Percentiles rank a stretch among this genome's conserved stretches.
These are phyloP conservation scores for Watsonalla cultraria DNA, from an alignment of 2,888 invertebrate species.

Conservation along the genomic window DNA sequence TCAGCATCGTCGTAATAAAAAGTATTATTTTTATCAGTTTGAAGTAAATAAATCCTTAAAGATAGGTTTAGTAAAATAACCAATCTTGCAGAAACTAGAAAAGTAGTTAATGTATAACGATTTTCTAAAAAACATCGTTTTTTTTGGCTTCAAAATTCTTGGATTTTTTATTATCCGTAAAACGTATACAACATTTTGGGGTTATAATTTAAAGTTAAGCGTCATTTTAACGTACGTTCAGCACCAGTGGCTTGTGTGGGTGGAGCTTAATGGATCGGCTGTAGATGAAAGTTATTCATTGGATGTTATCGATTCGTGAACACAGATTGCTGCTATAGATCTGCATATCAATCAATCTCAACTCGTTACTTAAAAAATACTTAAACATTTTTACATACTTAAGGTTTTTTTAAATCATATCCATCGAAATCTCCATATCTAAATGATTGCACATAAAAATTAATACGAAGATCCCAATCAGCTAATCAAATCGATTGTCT, in stretches of 20 bases:
- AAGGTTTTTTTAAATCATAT: too few relatives aligned
- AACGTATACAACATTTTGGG: background rate
- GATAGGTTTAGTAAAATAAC: too few relatives aligned
- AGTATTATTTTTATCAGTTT: too few relatives aligned
- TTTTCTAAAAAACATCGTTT: too few relatives aligned
- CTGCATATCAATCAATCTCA: background rate
- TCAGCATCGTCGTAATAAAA: background rate
- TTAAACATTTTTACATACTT: too few relatives aligned
- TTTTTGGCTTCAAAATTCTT: too few relatives aligned
- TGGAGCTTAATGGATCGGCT: slow-evolving; percentile 61
- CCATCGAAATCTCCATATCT: too few relatives aligned
- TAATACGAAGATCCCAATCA: background rate
- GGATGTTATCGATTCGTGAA: slow-evolving; percentile 67
- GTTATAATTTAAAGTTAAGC: slow-evolving; percentile 13
- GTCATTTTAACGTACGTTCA: slow-evolving; percentile 44
- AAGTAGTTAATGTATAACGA: too few relatives aligned
- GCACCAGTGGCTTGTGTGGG: slow-evolving; percentile 59
- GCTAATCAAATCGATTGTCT: background rate
- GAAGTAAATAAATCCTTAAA: too few relatives aligned
- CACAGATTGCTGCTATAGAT: slow-evolving; percentile 49
- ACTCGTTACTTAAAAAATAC: background rate
- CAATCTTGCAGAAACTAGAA: too few relatives aligned
- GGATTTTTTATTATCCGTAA: too few relatives aligned
- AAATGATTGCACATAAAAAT: background rate
- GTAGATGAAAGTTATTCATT: slow-evolving; percentile 66